phyloP scores from a whole-genome alignment of 1,140 invertebrate species.

The Drosophila truncata region DNA sequence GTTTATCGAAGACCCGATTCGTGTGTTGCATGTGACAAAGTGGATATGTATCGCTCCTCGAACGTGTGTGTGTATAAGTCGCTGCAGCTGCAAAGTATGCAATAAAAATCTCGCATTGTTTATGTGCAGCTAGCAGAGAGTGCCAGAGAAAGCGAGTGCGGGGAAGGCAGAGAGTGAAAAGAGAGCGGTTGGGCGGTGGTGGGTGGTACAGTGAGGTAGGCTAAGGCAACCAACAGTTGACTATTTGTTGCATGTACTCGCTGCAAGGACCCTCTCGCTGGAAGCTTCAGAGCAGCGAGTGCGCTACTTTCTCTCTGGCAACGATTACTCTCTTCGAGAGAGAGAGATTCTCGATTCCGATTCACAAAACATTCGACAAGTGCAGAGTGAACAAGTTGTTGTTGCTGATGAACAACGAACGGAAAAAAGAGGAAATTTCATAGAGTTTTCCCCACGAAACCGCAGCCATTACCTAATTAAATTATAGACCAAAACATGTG shows the following conservation, averaged over 20 bases:
- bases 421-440: constrained; percentile 58
- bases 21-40: constrained; percentile 79
- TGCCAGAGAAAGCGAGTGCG: neutral
- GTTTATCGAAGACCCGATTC: constrained; percentile 18
- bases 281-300: constrained; percentile 21
- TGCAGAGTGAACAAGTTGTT: constrained; percentile 84
- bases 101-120: constrained; percentile 82
- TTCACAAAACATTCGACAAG: constrained; percentile 83
- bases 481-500: constrained; percentile 31
- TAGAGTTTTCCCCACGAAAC: constrained; percentile 32
- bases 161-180: neutral
- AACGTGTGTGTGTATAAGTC: constrained; percentile 64
- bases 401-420: constrained; percentile 80
- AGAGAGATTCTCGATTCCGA: constrained; percentile 39
- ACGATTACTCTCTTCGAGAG: constrained; percentile 13
- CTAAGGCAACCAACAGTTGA: constrained; percentile 82
- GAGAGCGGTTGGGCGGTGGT: neutral
- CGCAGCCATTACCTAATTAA: constrained; percentile 39
- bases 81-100: constrained; percentile 80
- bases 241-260: constrained; percentile 80
- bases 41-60: constrained; percentile 43
- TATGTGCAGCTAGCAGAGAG: constrained; percentile 64
- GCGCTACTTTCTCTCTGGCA: constrained; percentile 28
- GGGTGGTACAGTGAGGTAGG: constrained; percentile 75
- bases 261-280: constrained; percentile 33